Base-by-base conservation (phyloP, 2,113 vertebrate genomes). In the Myodes glareolus region DNA sequence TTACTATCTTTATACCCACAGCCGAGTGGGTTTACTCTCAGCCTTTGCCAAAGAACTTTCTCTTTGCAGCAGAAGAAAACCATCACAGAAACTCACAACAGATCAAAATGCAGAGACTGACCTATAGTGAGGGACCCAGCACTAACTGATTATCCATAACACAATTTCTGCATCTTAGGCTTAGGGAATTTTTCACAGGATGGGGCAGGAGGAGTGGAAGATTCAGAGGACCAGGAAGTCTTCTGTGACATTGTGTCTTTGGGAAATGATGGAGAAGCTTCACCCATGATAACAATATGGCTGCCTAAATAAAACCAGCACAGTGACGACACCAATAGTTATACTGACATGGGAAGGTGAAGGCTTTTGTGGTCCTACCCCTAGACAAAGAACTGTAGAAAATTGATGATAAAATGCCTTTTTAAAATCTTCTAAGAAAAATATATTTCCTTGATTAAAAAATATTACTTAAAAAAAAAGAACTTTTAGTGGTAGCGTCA, bases 381-480 rank as follows among this genome's bases (percentile, higher is more conserved):
- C 50, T 81, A 55, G 50, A 81, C 50, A 23, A 55, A 55, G 50
- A 55, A 55, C 19, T 52, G 17, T 13, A 55, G 19, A n/a, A 81
- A 55, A 55, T 9, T 81, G 21, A 55, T 55, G 31, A 61, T 27
- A 16, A 12, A 82, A 82, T 23, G 14, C 5, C 33, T 42, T 68
- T 96, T 91, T 76, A n/a, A 80, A 90, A 82, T 42, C 36, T 6
- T 92, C 55, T 84, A 67, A 21, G 65, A 25, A 82, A 89, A 86
- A 77, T 86, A 16, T 67, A 92, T 81, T 73, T 19, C 11, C 2
- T n/a, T 87, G 23, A 86, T 91, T 73, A 82, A 92, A 90, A 94
- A 61, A 3, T 42, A 39, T 29, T 12, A 78, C 67, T 29, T 81
- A n/a, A n/a, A n/a, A n/a, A n/a, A n/a, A n/a, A n/a, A n/a, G n/a